Percentiles rank a stretch among this genome's conserved stretches.
phyloP scores from a whole-genome alignment of 2,888 invertebrate species.

The Drosophila buzzatii region DNA sequence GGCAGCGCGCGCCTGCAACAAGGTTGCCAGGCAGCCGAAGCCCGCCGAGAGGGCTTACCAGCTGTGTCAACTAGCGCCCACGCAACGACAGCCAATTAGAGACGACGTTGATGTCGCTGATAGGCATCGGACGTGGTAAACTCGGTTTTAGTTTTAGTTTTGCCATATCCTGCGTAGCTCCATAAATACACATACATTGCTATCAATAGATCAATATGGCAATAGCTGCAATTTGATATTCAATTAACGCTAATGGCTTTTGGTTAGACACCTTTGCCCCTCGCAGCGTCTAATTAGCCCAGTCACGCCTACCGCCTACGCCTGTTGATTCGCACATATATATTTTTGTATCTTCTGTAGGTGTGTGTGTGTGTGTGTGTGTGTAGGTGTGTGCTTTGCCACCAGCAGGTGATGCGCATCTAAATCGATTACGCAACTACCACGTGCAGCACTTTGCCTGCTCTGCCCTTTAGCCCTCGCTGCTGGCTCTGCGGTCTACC shows the following conservation, averaged over 20 bases:
- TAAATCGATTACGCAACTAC: constrained; percentile 75
- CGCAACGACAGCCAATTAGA: constrained; percentile 50
- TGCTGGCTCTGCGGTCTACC: constrained; percentile 41
- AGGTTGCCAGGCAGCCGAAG: background rate
- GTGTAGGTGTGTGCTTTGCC: constrained; percentile 32
- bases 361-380: background rate
- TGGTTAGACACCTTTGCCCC: constrained; percentile 18
- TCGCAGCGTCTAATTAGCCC: constrained; percentile 22
- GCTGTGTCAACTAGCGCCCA: constrained; percentile 16
- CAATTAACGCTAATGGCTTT: constrained; percentile 74
- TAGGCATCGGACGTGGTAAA: constrained; percentile 14
- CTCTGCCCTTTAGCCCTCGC: background rate
- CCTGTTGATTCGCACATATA: constrained; percentile 44
- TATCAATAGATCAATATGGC: constrained; percentile 27
- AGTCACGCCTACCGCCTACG: constrained; percentile 6
- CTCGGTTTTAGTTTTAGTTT: constrained; percentile 26
- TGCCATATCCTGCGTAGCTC: constrained; percentile 24
- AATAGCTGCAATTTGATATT: constrained; percentile 65
- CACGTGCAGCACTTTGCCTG: constrained; percentile 7
- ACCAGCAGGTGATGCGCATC: constrained; percentile 64
- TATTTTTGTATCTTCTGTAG: constrained; percentile 11
- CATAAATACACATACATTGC: background rate
- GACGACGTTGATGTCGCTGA: constrained; percentile 24
- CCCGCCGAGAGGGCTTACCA: background rate
- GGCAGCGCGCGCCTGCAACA: constrained; percentile 7